Evolutionary conservation across 2,113 vertebrate species (phyloP).

Genomic region (Centrocercus urophasianus): DNA sequence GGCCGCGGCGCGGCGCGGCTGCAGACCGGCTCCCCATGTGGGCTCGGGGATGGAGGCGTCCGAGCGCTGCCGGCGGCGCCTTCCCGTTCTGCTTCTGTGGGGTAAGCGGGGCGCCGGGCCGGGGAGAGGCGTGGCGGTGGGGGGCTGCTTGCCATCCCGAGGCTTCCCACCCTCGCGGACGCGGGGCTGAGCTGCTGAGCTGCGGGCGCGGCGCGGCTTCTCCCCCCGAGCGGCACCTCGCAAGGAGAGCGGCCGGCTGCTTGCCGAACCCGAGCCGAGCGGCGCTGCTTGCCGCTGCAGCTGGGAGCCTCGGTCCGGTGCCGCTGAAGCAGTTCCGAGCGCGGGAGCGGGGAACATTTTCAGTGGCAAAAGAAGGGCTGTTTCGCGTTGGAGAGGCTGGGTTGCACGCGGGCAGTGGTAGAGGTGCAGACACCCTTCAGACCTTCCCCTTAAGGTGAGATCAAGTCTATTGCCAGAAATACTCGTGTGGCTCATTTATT

Average conservation of each 20-base stretch:
- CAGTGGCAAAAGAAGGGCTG: background rate
- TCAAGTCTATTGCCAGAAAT: background rate
- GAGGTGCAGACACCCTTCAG: background rate
- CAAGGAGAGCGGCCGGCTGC: too few relatives aligned
- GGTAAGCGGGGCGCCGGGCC: background rate
- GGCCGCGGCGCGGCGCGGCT: background rate
- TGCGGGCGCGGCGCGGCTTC: background rate
- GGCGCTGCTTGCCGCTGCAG: fast-evolving
- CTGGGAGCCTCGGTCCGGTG: fast-evolving
- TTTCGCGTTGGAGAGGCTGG: background rate
- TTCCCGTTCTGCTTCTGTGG: constrained; percentile 17
- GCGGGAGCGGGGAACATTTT: background rate
- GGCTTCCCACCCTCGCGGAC: background rate
- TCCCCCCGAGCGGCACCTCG: background rate
- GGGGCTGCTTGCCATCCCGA: background rate
- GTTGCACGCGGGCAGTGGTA: background rate
- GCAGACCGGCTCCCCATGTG: background rate
- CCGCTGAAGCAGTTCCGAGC: background rate
- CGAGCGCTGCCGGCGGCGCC: background rate
- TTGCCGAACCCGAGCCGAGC: fast-evolving
- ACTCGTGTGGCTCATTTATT: background rate
- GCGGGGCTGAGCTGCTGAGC: background rate
- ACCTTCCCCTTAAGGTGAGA: background rate
- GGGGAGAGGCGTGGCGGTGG: too few relatives aligned
- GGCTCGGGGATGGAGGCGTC: constrained; percentile 24